Evolutionary conservation across 1,140 invertebrate genomes (phyloP), one percentile per base, ranked within the genome.

Genomic region (Bursaphelenchus mucronatus): DNA sequence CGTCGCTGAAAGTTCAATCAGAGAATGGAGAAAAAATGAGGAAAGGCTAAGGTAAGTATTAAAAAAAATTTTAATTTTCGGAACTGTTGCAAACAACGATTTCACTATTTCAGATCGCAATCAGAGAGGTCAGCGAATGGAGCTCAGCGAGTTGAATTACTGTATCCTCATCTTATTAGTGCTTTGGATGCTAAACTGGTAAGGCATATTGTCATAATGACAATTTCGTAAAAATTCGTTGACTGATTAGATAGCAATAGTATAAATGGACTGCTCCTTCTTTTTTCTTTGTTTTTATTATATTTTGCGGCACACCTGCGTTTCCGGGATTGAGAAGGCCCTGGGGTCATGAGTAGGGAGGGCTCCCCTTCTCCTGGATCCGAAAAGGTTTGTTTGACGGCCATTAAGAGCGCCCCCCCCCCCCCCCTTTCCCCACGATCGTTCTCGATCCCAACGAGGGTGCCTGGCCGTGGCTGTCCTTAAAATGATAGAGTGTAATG

Each of bases 1-100:
- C 61, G 76, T 78, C 13, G 76, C 76, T 15, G 76, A 78, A 61
- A 70, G 66, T 43, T 75, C 70, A 8, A 78, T 78, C 51, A 45
- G 70, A 47, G 76, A 78, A 58, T 78, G 76, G 76, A 57, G 76
- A 8, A 78, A 78, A 52, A 78, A 78, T 63, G 76, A 78, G 52
- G 62, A 71, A 5, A 75, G 68, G 55, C 52, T 78, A n/a, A 64
- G 74, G 69, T 73, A 39, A 39, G 70, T 44, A 4, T 50, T 19
- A n/a, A 58, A 17, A 64, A n/a, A 46, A 65, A 3, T 43, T 41
- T 61, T 39, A 13, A 66, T 19, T 56, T 49, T 41, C 56, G 8
- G 13, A 47, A 10, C 43, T 30, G 3, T 47, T n/a, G 19, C 15
- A 8, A 45, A 43, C 3, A 19, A n/a, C 55, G 41, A 45, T 45